Percentiles rank a stretch among this genome's conserved stretches.
phyloP scores from a whole-genome alignment of 2,888 invertebrate species.

The Andrena marginata region DNA sequence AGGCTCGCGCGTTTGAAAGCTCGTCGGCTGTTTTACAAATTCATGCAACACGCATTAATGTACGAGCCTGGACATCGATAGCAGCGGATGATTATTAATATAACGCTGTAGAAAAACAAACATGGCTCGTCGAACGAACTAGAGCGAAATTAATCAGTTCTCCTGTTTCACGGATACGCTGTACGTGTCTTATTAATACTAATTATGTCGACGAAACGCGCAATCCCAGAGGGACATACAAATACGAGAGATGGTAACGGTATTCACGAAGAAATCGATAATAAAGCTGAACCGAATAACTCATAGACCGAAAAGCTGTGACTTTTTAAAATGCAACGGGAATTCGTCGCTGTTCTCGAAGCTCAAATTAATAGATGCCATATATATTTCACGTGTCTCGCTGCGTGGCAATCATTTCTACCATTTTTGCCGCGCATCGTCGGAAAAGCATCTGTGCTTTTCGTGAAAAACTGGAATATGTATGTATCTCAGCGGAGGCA shows the following conservation, averaged over 20 bases:
- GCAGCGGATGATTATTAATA: conserved; percentile 15
- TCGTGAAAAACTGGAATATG: neutral
- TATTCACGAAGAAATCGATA: neutral
- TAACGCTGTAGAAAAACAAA: neutral
- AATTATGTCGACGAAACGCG: neutral
- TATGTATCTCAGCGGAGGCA: neutral
- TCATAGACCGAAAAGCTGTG: neutral
- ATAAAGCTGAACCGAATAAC: neutral
- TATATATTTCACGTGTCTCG: conserved; percentile 7
- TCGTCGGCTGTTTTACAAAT: neutral
- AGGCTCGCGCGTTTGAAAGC: neutral
- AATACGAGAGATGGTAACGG: neutral
- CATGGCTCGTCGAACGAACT: neutral
- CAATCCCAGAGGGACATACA: neutral
- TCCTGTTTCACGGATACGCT: neutral
- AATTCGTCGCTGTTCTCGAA: neutral
- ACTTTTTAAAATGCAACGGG: neutral
- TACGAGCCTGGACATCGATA: neutral
- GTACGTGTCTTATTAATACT: neutral
- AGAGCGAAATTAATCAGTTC: conserved; percentile 5
- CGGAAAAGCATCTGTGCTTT: neutral
- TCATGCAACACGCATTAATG: neutral
- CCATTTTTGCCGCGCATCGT: neutral
- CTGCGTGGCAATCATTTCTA: neutral
- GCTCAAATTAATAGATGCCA: neutral